phyloP scores from a whole-genome alignment of 1,140 invertebrate species.

The Hycleus phaleratus region DNA sequence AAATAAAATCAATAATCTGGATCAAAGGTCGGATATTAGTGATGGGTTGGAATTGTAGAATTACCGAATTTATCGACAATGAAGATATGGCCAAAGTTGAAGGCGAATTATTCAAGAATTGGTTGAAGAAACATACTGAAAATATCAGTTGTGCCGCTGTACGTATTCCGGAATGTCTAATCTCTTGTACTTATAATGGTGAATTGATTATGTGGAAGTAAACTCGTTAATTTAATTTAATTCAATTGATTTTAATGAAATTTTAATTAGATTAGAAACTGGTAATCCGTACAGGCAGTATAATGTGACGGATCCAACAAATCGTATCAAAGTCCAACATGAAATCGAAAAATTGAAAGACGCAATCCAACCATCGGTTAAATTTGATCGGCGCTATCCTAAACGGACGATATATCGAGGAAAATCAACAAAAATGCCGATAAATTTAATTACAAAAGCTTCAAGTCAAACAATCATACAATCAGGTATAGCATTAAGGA shows the following conservation, averaged over 20 bases:
- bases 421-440: neutral
- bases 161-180: constrained; percentile 54
- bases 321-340: constrained; percentile 36
- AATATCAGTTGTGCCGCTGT: constrained; percentile 60
- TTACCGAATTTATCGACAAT: constrained; percentile 61
- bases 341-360: constrained; percentile 7
- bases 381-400: no score
- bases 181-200: constrained; percentile 62
- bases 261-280: constrained; percentile 20
- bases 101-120: constrained; percentile 28
- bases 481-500: constrained; percentile 23
- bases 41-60: constrained; percentile 59
- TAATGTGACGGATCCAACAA: constrained; percentile 33
- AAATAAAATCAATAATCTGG: constrained; percentile 53
- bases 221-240: constrained; percentile 31
- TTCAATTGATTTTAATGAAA: constrained; percentile 15
- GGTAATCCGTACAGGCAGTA: constrained; percentile 37
- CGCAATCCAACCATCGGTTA: neutral
- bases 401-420: no score
- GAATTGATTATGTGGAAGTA: constrained; percentile 66
- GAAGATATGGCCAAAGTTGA: constrained; percentile 22
- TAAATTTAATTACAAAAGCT: neutral
- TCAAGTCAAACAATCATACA: neutral
- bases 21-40: constrained; percentile 53
- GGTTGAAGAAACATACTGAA: constrained; percentile 59